Evolutionary conservation across 2,888 invertebrate genomes (phyloP).

Genomic region (Odontocerum albicorne): DNA sequence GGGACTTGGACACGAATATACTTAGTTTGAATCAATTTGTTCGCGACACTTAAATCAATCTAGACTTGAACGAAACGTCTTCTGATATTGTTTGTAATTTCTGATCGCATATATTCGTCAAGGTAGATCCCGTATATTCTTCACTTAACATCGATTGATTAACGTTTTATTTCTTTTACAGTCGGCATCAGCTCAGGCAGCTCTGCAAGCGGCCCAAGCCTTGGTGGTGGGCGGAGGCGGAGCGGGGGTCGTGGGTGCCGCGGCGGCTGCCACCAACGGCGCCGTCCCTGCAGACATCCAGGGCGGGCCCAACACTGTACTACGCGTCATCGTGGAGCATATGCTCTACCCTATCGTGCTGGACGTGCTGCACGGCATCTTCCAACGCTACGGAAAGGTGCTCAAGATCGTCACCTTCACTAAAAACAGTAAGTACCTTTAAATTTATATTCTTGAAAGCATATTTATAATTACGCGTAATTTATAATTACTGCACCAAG

Average conservation of each 20-base stretch:
- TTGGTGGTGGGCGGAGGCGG: constrained; percentile 66
- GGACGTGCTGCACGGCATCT: constrained; percentile 96
- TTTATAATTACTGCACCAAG: no score
- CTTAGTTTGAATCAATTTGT: no score
- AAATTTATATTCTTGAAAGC: no score
- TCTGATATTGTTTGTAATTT: no score
- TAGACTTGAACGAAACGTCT: no score
- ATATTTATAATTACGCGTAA: no score
- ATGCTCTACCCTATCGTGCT: constrained; percentile 98
- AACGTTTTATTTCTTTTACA: no score
- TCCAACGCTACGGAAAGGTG: constrained; percentile 98
- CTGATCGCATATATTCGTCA: no score
- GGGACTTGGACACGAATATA: no score
- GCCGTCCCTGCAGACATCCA: constrained; percentile 58
- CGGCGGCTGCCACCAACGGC: constrained; percentile 59
- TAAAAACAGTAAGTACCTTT: constrained; percentile 93
- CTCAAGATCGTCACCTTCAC: constrained; percentile 99
- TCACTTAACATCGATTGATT: no score
- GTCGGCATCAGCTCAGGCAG: constrained; percentile 83
- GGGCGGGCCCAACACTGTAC: constrained; percentile 93
- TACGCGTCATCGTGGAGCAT: constrained; percentile 98
- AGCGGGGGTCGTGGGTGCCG: constrained; percentile 64
- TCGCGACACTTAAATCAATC: no score
- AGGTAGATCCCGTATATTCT: no score
- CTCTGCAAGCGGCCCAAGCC: constrained; percentile 83